Evolutionary conservation across 2,113 vertebrate genomes (phyloP).

Genomic region (Deroptyus accipitrinus): DNA sequence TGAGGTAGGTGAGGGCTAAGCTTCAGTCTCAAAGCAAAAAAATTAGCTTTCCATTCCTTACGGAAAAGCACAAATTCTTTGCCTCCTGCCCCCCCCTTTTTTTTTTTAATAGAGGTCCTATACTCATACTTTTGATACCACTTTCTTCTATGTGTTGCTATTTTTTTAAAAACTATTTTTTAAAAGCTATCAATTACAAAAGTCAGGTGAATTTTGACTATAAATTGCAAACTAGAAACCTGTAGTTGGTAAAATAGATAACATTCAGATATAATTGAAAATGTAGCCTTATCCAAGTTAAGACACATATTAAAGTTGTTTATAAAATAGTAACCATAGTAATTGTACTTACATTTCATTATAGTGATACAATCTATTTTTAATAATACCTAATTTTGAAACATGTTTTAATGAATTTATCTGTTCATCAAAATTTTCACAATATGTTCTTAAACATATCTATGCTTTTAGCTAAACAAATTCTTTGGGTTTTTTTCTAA

Average conservation of each 20-base stretch:
- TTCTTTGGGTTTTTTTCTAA: neutral
- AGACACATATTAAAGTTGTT: neutral
- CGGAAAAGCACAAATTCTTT: neutral
- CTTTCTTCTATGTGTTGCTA: neutral
- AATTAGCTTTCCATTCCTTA: neutral
- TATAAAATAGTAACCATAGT: neutral
- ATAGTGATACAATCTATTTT: neutral
- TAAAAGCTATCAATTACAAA: neutral
- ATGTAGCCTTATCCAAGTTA: neutral
- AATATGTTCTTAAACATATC: neutral
- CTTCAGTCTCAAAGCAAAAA: neutral
- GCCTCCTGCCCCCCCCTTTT: rapidly evolving
- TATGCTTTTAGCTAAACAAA: neutral
- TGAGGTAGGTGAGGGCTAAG: neutral
- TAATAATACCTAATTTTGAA: neutral
- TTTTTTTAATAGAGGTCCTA: neutral
- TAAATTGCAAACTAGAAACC: neutral
- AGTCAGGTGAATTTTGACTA: neutral
- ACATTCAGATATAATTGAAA: neutral
- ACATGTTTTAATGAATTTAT: neutral
- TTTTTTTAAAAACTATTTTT: neutral
- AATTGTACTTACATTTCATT: neutral
- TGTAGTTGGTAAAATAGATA: neutral
- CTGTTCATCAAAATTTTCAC: neutral
- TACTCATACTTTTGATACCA: neutral